phyloP scores from a whole-genome alignment of 2,797 vertebrate species.

The Pangasius krempfi region DNA sequence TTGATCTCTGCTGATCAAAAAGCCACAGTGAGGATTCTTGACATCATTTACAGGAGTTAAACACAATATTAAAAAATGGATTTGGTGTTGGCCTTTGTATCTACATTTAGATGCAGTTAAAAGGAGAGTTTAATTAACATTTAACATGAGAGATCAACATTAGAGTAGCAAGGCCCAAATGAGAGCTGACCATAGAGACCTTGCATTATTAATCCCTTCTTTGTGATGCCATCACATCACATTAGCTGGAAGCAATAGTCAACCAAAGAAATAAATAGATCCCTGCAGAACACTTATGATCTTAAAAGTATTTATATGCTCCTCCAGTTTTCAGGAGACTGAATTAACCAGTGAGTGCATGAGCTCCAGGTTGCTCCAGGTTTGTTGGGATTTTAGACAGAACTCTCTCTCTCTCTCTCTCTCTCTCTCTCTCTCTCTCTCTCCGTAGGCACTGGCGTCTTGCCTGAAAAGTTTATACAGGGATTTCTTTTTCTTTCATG shows the following conservation, averaged over 20 bases:
- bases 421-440: background rate
- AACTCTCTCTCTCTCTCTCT: too few species aligned
- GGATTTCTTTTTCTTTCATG: background rate
- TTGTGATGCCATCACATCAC: background rate
- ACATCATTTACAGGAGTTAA: background rate
- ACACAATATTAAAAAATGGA: background rate
- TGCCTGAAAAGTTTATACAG: background rate
- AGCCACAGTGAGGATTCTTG: background rate
- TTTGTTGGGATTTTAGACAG: constrained; percentile 18
- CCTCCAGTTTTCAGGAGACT: constrained; percentile 3
- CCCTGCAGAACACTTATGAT: constrained; percentile 21
- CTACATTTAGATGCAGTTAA: background rate
- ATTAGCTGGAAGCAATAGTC: background rate
- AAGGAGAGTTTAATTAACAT: background rate
- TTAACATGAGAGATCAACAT: background rate
- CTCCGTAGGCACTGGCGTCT: background rate
- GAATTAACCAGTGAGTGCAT: background rate
- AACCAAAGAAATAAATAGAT: constrained; percentile 13
- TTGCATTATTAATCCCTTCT: constrained; percentile 18
- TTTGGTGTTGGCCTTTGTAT: background rate
- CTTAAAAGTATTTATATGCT: constrained; percentile 14
- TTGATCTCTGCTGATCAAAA: background rate
- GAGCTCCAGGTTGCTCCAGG: background rate
- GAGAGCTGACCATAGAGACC: background rate
- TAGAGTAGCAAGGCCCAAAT: constrained; percentile 3